phyloP scores from a whole-genome alignment of 1,140 invertebrate genomes.

The Andricus grossulariae region DNA sequence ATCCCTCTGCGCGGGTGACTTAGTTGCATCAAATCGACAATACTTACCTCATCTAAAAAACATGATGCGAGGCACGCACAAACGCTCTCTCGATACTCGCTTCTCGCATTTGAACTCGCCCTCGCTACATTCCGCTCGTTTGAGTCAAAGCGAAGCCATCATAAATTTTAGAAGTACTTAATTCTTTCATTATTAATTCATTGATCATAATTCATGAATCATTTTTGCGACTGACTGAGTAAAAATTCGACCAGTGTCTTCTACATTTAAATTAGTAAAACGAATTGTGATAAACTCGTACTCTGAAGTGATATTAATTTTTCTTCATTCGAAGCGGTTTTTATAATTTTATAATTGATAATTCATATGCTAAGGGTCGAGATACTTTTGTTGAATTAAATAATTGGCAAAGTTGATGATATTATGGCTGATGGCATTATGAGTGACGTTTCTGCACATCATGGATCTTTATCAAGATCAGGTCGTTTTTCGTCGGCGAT shows the following conservation, averaged over 20 bases:
- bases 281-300: slow-evolving; percentile 21
- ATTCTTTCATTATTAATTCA: slow-evolving; percentile 17
- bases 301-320: slow-evolving; percentile 18
- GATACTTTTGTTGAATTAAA: slow-evolving; percentile 13
- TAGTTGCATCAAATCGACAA: slow-evolving; percentile 7
- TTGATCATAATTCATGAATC: neutral
- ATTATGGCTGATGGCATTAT: neutral
- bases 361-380: neutral
- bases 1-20: neutral
- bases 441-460: too few relatives aligned
- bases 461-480: neutral
- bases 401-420: slow-evolving; percentile 20
- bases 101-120: slow-evolving; percentile 29
- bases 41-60: slow-evolving; percentile 8
- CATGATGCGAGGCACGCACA: slow-evolving; percentile 19
- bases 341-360: slow-evolving; percentile 9
- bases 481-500: neutral
- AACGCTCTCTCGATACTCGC: slow-evolving; percentile 28
- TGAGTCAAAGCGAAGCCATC: slow-evolving; percentile 27
- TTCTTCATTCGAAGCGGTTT: neutral
- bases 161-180: slow-evolving; percentile 28
- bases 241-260: slow-evolving; percentile 27
- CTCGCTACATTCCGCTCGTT: slow-evolving; percentile 30
- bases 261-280: slow-evolving; percentile 27
- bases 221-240: slow-evolving; percentile 22